Percentiles rank a stretch among this genome's conserved stretches.
phyloP scores from a whole-genome alignment of 2,888 invertebrate genomes.

The Microctonus brassicae region DNA sequence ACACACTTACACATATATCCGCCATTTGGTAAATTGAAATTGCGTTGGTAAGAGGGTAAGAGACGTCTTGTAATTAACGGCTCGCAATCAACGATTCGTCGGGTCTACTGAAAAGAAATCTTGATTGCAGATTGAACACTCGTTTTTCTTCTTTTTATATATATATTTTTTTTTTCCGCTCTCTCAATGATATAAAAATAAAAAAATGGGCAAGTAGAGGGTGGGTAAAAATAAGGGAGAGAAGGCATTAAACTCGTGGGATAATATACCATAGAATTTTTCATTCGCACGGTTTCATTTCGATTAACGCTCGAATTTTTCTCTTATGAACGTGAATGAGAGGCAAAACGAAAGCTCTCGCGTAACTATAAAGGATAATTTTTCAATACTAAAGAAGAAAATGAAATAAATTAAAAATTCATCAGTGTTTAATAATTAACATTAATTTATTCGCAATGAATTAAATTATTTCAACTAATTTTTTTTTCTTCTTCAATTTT shows the following conservation, averaged over 20 bases:
- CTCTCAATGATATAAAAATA: conserved; percentile 18
- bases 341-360: conserved; percentile 9
- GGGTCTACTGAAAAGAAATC: conserved; percentile 38
- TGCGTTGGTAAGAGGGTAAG: conserved; percentile 27
- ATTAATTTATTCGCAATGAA: too few species aligned
- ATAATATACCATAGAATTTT: conserved; percentile 61
- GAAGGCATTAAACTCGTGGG: conserved; percentile 55
- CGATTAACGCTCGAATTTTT: conserved; percentile 59
- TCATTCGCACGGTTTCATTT: conserved; percentile 68
- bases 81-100: conserved; percentile 35
- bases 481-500: too few species aligned
- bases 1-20: background rate
- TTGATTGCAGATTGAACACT: conserved; percentile 40
- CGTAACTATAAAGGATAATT: background rate
- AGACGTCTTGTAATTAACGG: conserved; percentile 37
- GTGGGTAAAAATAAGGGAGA: conserved; percentile 37
- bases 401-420: too few species aligned
- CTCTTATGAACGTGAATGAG: conserved; percentile 25
- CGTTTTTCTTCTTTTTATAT: conserved; percentile 18
- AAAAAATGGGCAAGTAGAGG: background rate
- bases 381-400: too few species aligned
- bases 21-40: conserved; percentile 39
- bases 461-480: too few species aligned
- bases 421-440: too few species aligned
- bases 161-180: conserved; percentile 12